Evolutionary conservation across 2,113 vertebrate species (phyloP), one percentile per base, ranked within the genome.

Genomic region (Heterotis niloticus): DNA sequence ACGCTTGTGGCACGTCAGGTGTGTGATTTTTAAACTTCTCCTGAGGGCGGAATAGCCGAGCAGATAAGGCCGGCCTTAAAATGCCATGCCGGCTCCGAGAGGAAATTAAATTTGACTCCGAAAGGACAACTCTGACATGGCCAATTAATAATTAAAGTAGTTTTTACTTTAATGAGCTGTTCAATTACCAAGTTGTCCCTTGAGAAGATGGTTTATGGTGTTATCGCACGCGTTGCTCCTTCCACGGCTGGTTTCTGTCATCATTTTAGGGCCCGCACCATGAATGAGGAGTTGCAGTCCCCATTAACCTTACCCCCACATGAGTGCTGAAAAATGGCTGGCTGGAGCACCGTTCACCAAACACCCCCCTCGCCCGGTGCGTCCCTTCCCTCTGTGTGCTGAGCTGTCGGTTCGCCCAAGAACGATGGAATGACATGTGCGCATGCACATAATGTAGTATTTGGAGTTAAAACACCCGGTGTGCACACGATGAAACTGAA

Each of bases 141-240:
- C 92, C 90, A 95, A 96, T 95, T 95, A 96, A 95, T 94, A 93
- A 96, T 96, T 95, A 93, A 95, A 95, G 92, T 93, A 88, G 90
- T 83, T 88, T 86, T 81, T 88, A 90, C 92, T 96, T 95, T 96
- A 96, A 96, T 95, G 94, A 95, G 92, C 92, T 92, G 82, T 94
- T 94, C 94, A 95, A 95, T 95, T 95, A 95, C 93, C 89, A 91
- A 91, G 90, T 86, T 91, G 91, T 94, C 94, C 91, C 93, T 87
- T 85, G 92, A 93, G 93, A 93, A 82, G 88, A 84, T 88, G 86
- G 92, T 95, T 95, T 94, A 92, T 91, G 90, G 91, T 89, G 89
- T 90, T 92, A 88, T 87, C 89, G 87, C 89, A 83, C 87, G 64
- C 92, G 91, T 85, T 88, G 92, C 92, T 85, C 91, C 90, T 91